A percentile compares a stretch with the other conserved stretches of the same genome.
These are phyloP conservation scores for Cygnus olor DNA, from an alignment of 2,797 vertebrate genomes.

Conservation along the genomic window DNA sequence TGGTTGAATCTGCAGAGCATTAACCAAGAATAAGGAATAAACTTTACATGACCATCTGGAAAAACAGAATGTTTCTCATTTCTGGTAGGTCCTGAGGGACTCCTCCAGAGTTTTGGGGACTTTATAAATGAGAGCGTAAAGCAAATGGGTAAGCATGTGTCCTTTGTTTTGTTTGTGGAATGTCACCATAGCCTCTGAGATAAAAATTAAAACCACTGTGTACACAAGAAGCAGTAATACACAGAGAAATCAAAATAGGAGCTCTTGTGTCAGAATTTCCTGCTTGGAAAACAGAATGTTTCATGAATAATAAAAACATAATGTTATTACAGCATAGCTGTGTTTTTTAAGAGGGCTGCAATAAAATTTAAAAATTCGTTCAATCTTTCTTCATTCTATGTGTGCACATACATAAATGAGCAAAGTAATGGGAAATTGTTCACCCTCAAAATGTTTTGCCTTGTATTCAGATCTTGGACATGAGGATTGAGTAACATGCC, in stretches of 20 bases:
- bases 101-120: not conserved
- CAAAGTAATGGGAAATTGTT: not conserved
- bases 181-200: not conserved
- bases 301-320: not conserved
- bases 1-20: not conserved
- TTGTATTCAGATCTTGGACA: not conserved
- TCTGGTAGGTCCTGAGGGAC: not conserved
- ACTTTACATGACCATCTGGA: not conserved
- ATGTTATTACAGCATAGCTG: not conserved
- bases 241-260: not conserved
- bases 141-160: not conserved
- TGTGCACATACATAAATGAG: not conserved
- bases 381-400: not conserved
- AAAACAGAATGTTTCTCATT: not conserved
- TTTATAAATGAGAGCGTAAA: not conserved
- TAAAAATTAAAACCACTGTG: not conserved
- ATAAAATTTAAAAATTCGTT: not conserved
- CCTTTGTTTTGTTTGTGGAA: not conserved
- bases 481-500: not conserved
- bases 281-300: not conserved
- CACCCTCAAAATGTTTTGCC: not conserved
- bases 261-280: not conserved
- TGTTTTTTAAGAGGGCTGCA: not conserved
- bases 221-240: not conserved
- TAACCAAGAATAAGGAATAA: not conserved